These are phyloP conservation scores for Bufotes viridis DNA, from an alignment of 2,797 vertebrate genomes.

Conservation along the genomic window DNA sequence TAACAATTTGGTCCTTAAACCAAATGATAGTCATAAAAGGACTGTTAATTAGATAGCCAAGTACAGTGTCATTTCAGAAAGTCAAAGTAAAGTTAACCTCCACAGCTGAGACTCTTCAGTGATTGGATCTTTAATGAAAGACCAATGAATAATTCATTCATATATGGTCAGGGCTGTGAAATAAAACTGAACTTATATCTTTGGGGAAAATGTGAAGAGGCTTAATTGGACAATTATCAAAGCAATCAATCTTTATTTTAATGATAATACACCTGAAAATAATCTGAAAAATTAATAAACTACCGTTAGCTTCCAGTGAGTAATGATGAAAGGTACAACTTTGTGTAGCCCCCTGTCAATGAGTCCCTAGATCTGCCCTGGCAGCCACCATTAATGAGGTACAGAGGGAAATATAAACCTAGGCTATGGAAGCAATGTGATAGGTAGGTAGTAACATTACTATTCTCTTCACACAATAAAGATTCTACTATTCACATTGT, in stretches of 20 bases:
- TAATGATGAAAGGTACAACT: slow-evolving; percentile 36
- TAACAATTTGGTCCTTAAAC: slow-evolving; percentile 68
- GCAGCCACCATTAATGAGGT: neutral
- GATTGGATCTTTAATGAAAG: slow-evolving; percentile 77
- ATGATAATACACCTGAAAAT: slow-evolving; percentile 67
- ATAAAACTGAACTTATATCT: slow-evolving; percentile 75
- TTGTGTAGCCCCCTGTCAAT: slow-evolving; percentile 41
- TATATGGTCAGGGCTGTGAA: slow-evolving; percentile 76
- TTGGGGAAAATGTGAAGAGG: slow-evolving; percentile 70
- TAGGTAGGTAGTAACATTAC: neutral
- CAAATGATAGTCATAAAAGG: slow-evolving; percentile 70
- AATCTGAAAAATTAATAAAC: slow-evolving; percentile 60
- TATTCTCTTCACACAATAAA: neutral
- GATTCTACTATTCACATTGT: too few species aligned
- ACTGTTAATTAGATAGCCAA: slow-evolving; percentile 71
- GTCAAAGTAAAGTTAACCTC: slow-evolving; percentile 73
- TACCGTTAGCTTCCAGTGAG: slow-evolving; percentile 44
- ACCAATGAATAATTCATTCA: slow-evolving; percentile 80
- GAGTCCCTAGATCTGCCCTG: neutral
- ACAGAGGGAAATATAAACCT: neutral
- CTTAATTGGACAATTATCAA: slow-evolving; percentile 73
- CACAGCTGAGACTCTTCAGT: slow-evolving; percentile 71
- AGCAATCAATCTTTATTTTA: slow-evolving; percentile 65
- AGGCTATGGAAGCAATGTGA: neutral
- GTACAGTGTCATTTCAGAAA: slow-evolving; percentile 69